Base-by-base conservation (phyloP, 2,113 vertebrate genomes). In the Emydocephalus ijimae region DNA sequence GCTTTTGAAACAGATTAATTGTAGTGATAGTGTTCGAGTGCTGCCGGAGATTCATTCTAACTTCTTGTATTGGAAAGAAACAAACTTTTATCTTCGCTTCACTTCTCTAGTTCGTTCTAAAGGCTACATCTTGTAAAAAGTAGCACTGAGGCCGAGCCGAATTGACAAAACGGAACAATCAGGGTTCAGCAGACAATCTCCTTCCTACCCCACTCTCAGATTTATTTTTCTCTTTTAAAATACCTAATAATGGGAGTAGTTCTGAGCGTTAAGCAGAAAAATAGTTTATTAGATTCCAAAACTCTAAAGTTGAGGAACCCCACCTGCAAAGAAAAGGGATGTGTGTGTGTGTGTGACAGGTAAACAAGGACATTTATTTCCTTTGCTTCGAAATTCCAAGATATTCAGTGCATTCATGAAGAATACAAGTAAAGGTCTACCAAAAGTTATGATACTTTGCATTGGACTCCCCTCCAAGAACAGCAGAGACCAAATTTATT, bases 401-500 rank as follows among this genome's bases (percentile, higher is more conserved):
- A 93, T 94, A 96, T 94, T 95, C 92, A 93, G 92, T 64, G 14
- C 1, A 55, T 45, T 7, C 92, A 10, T 29, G 69, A 61, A 15
- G 93, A 91, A 93, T 50, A 14, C 15, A 55, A 94, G 74, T 91
- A 92, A 93, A 55, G 86, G 93, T 90, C 93, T 50, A 54, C 29
- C 92, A 93, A 90, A 85, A 87, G 45, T 4, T 18, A 20, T 9
- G 91, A 85, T 91, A 90, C 1, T 88, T 89, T 85, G 56, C 92
- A 92, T 26, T 69, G 0, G 5, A 92, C 50, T 88, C 93, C 56
- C 21, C 45, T 2, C 5, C 2, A 39, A 21, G 23, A 55, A 88
- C 93, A 91, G 92, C 86, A 92, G 91, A 91, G 92, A 92, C 81
- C 43, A 23, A 64, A 91, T 95, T 95, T 95, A 87, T 94, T 93